phyloP scores from a whole-genome alignment of 2,888 invertebrate genomes.

The Trachelus tabidus region DNA sequence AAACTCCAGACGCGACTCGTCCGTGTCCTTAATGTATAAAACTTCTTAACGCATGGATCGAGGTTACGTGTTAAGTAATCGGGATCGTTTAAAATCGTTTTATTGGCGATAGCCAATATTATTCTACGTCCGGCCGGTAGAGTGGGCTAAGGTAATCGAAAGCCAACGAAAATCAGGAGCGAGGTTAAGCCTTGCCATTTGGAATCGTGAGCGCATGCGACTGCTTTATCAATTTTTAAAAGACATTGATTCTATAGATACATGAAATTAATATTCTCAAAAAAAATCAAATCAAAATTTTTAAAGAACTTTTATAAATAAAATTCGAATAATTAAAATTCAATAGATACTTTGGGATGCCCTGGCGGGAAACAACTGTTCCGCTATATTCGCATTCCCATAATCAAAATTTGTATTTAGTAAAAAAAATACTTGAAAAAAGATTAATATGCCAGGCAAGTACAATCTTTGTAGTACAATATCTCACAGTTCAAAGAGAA shows the following conservation, averaged over 20 bases:
- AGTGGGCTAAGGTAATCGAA: conserved; percentile 23
- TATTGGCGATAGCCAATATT: not conserved
- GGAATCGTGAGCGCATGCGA: not conserved
- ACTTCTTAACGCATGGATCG: not conserved
- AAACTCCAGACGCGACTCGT: not conserved
- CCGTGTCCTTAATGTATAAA: not conserved
- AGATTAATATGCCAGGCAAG: not conserved
- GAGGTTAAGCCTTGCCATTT: conserved; percentile 19
- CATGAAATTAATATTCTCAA: not conserved
- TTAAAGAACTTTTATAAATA: not conserved
- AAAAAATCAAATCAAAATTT: not conserved
- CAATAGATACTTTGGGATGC: not conserved
- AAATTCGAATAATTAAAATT: not conserved
- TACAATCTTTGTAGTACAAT: not conserved
- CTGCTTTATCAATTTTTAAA: too few species aligned
- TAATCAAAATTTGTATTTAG: not conserved
- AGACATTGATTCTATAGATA: too few species aligned
- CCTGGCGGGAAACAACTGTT: not conserved
- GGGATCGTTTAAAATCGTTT: not conserved
- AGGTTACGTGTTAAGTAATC: not conserved
- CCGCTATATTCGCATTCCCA: not conserved
- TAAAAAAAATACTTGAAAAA: not conserved
- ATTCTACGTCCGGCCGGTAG: not conserved
- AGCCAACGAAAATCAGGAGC: conserved; percentile 33
- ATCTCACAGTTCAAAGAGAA: not conserved